These are phyloP conservation scores for Phrynosoma blainvillii DNA, from an alignment of 2,113 vertebrate genomes.

Conservation along the genomic window DNA sequence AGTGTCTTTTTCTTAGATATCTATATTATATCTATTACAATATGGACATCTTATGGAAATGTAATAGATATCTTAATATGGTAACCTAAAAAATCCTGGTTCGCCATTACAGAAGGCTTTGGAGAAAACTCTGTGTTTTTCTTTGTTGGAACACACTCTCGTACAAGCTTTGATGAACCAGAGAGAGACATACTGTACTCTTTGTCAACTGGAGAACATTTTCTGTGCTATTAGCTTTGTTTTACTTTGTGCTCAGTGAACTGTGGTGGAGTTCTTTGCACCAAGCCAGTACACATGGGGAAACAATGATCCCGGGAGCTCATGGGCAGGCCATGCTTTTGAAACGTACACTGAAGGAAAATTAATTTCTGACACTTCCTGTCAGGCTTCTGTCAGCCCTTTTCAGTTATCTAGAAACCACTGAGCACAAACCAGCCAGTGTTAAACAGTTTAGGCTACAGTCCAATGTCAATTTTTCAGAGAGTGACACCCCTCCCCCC, in stretches of 20 bases:
- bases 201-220: constrained; percentile 33
- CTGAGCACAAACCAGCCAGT: neutral
- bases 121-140: constrained; percentile 17
- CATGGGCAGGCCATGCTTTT: constrained; percentile 31
- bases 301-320: constrained; percentile 52
- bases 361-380: constrained; percentile 51
- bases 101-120: neutral
- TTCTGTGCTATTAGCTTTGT: constrained; percentile 56
- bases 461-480: neutral
- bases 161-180: neutral
- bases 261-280: constrained; percentile 41
- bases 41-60: too few relatives aligned
- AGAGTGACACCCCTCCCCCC: neutral
- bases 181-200: neutral
- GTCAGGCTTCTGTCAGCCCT: constrained; percentile 38
- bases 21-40: too few relatives aligned
- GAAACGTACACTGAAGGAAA: constrained; percentile 46
- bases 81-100: neutral
- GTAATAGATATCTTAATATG: neutral
- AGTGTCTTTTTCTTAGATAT: too few relatives aligned
- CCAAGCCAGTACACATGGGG: neutral
- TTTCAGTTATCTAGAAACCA: constrained; percentile 36
- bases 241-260: constrained; percentile 59
- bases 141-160: neutral
- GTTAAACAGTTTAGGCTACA: neutral